Evolutionary conservation across 2,888 invertebrate species (phyloP), one percentile per base, ranked within the genome.

Genomic region (Drosophila acutilabella): DNA sequence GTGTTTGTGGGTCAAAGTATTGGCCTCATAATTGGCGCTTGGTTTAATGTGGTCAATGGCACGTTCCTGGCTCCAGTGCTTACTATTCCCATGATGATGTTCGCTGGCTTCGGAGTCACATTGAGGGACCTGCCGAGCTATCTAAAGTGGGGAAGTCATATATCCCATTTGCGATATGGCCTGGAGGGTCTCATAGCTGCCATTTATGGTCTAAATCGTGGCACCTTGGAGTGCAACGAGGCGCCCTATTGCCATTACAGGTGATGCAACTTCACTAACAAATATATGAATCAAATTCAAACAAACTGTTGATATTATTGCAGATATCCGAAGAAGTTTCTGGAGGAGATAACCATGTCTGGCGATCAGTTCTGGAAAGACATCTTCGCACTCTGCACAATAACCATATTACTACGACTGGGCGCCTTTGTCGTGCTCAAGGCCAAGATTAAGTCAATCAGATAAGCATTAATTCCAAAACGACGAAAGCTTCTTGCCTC

Each of bases 21-120:
- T 78, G 98, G 98, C 0, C 94, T 98, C 1, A 95, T 98, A 93
- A 96, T 99, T 81, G 98, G 98, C 7, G 97, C 98, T 6, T 96
- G 96, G 77, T 98, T 97, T 79, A 94, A 95, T 90, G 96, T 97
- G 68, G 96, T 97, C 76, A 98, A 98, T 90, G 98, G 98, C 5
- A 98, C 98, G 4, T 99, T 98, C 93, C 93, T 98, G 79, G 98
- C 98, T 0, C 98, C 98, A 0, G 96, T 98, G 0, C 93, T 98
- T 11, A 96, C 96, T 2, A 98, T 98, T 33, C 98, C 98, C 0
- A 96, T 98, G 94, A 97, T 99, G 96, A 96, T 98, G 96, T 98
- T 98, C 91, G 97, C 98, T 58, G 98, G 98, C 0, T 98, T 98
- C 92, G 98, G 98, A 16, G 98, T 98, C 7, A 96, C 96, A 1